Base-by-base conservation (phyloP, 2,797 vertebrate genomes). In the Triplophysa yarkandensis region DNA sequence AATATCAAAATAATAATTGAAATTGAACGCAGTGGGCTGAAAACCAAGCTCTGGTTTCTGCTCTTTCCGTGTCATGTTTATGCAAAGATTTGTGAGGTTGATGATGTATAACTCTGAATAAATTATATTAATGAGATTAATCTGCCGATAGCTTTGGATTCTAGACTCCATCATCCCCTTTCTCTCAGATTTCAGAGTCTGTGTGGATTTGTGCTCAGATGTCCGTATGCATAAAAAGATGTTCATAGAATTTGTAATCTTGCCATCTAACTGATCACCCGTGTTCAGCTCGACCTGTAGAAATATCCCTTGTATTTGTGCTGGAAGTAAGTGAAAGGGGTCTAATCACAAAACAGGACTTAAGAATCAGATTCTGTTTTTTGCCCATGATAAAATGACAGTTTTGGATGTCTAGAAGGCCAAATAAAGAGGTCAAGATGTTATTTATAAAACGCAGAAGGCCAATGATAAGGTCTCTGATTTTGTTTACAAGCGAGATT, bases 401-500 rank as follows among this genome's bases (percentile, higher is more conserved):
- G 41, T 19, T 71, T 28, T 61, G 68, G 58, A 71, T 13, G 23
- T 72, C 70, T 72, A 39, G 50, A 64, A 63, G 46, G 41, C 46
- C 5, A 32, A 71, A 39, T 34, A 67, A n/a, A 36, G 60, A 70
- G 54, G 63, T 76, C 39, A 34, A 14, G 68, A 44, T 81, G 34
- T 77, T 79, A 77, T 71, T 71, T 76, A 78, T 72, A 63, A 69
- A 48, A 65, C 87, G 81, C 74, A 74, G 87, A 71, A 68, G 74
- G 86, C 80, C 82, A 79, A 84, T 88, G 86, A 87, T 88, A 87
- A 76, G 84, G 87, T 89, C 87, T 89, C 81, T 82, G 87, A 89
- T 83, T 89, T 89, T 88, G 89, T 92, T 92, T 92, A 91, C 90
- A 90, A 85, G 81, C 84, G 79, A 74, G 71, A 92, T 88, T 89